These are phyloP conservation scores for Ariopsis seemanni DNA, from an alignment of 2,113 vertebrate species.

Conservation along the genomic window DNA sequence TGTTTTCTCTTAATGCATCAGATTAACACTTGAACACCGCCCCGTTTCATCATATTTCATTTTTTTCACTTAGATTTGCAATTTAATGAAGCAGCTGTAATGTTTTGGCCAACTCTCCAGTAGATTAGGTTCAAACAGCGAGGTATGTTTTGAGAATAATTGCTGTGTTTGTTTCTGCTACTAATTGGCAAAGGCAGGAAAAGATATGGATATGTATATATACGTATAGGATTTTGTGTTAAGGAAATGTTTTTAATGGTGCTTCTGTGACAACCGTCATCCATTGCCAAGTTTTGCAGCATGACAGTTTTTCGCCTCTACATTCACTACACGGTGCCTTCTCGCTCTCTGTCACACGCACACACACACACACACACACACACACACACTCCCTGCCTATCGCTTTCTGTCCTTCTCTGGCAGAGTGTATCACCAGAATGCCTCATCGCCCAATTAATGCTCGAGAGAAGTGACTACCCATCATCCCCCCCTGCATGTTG, in stretches of 20 bases:
- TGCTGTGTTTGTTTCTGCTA: neutral
- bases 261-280: neutral
- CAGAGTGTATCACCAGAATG: slow-evolving; percentile 49
- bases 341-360: neutral
- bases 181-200: neutral
- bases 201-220: neutral
- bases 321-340: slow-evolving; percentile 26
- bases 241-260: neutral
- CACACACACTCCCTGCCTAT: slow-evolving; percentile 17
- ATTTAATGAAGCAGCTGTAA: neutral
- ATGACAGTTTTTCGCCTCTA: slow-evolving; percentile 25
- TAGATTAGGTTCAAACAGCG: neutral
- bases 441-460: slow-evolving; percentile 59
- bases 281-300: slow-evolving; percentile 13
- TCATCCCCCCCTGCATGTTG: slow-evolving; percentile 52
- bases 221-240: neutral
- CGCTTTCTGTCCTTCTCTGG: slow-evolving; percentile 33
- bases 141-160: neutral
- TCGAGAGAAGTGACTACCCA: slow-evolving; percentile 56
- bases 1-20: slow-evolving; percentile 8
- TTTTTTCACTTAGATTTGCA: neutral
- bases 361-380: slow-evolving; percentile 1
- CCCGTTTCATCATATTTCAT: neutral
- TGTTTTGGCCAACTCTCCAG: neutral
- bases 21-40: neutral